Evolutionary conservation across 2,888 invertebrate species (phyloP).

Genomic region (Tanypteryx hageni): DNA sequence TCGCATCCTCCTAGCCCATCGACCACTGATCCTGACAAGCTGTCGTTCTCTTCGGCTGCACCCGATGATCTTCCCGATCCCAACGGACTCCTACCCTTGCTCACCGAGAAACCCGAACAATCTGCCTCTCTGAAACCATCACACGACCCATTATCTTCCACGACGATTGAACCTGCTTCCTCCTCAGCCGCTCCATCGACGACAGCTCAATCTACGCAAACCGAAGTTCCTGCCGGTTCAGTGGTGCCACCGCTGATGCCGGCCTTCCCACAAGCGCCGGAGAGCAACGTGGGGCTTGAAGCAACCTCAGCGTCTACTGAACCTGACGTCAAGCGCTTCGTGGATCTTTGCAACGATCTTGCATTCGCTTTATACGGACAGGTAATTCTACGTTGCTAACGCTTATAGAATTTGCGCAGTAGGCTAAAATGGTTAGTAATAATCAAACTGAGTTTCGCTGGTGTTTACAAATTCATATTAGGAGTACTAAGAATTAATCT

Average conservation of each 20-base stretch:
- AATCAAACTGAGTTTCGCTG: too few species aligned
- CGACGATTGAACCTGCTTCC: constrained; percentile 39
- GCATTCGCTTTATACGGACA: constrained; percentile 84
- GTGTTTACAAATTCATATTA: too few species aligned
- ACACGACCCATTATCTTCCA: constrained; percentile 6
- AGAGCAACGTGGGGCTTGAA: constrained; percentile 75
- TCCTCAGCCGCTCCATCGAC: constrained; percentile 37
- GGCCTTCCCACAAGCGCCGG: constrained; percentile 65
- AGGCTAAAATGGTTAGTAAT: too few species aligned
- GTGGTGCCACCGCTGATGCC: constrained; percentile 57
- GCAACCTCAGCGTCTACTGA: constrained; percentile 85
- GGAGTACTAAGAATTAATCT: too few species aligned
- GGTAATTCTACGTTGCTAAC: constrained; percentile 68
- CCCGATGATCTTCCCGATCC: constrained; percentile 65
- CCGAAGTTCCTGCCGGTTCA: not conserved
- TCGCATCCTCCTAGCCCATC: not conserved
- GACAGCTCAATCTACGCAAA: constrained; percentile 30
- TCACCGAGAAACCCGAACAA: constrained; percentile 32
- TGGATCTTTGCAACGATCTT: constrained; percentile 89
- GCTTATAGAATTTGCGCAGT: constrained; percentile 42
- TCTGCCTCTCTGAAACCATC: not conserved
- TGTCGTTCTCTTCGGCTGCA: constrained; percentile 54
- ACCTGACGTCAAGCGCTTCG: constrained; percentile 86
- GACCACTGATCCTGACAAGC: not conserved
- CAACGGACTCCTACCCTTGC: constrained; percentile 52